Base-by-base conservation (phyloP, 2,888 invertebrate genomes). In the Macroteleia sp. region DNA sequence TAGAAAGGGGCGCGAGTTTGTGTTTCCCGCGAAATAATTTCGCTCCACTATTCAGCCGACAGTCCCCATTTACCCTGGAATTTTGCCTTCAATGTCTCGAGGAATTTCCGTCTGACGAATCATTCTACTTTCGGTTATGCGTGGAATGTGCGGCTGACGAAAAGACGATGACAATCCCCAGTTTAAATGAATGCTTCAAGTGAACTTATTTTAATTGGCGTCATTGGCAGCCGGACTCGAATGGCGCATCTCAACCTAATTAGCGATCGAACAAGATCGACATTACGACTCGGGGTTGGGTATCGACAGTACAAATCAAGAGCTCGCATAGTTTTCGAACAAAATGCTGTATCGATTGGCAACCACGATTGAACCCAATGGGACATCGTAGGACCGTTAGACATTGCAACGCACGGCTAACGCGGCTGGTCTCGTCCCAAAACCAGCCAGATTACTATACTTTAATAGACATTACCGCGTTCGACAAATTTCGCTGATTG, bases 311-410 rank as follows among this genome's bases (percentile, higher is more conserved):
- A 64, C 56, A 62, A 76, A 70, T 80, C 76, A 73, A 48, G 34
- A 56, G n/a, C 48, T 44, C 50, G 59, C 46, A 71, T 67, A 74
- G 61, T 75, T 62, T 73, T 46, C 74, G 64, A 69, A 44, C 59
- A 52, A 71, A 77, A 77, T 6, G 4, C 25, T 25, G 25, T 48
- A 19, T 56, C 87, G 88, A 89, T 87, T 80, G 84, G 76, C 85
- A 86, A 86, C 85, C 83, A 83, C 84, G 88, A 90, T 90, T 89
- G 86, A 87, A 85, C 86, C 84, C 85, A 85, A 85, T 87, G 88
- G 86, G 84, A 87, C 87, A 87, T 86, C 82, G 81, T 76, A 39
- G 73, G 46, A 81, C 89, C 89, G 89, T 89, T 89, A 89, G 87
- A 85, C 85, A 86, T 83, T 83, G 83, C 81, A 82, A 79, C 77